Conservation (phyloP, 2,888 invertebrate species). For the Acleris literana region DNA sequence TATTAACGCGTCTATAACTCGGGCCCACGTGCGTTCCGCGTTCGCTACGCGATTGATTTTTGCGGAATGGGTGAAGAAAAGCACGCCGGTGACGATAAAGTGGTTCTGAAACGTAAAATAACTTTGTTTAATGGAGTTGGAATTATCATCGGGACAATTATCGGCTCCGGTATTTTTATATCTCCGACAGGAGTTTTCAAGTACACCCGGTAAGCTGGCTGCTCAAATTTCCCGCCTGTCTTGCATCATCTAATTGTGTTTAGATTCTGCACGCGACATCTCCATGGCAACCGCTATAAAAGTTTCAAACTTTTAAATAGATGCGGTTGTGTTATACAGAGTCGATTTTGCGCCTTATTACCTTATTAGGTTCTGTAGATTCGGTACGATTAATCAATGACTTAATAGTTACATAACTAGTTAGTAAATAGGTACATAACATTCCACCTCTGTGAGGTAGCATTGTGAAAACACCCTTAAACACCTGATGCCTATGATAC, state of each 20-base stretch:
- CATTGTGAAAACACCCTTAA: too few relatives aligned
- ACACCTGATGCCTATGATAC: too few relatives aligned
- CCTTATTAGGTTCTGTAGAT: too few relatives aligned
- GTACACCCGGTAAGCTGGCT: conserved; percentile 83
- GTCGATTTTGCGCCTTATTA: too few relatives aligned
- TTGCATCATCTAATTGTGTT: conserved; percentile 44
- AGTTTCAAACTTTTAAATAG: conserved; percentile 9
- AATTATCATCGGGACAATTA: conserved; percentile 94
- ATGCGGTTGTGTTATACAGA: background rate
- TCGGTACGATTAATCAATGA: too few relatives aligned
- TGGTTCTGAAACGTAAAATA: conserved; percentile 91
- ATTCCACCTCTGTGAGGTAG: too few relatives aligned
- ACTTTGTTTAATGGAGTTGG: conserved; percentile 93
- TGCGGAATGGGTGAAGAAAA: conserved; percentile 79
- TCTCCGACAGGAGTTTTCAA: conserved; percentile 92
- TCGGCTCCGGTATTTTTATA: conserved; percentile 96
- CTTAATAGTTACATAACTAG: too few relatives aligned
- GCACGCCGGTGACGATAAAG: conserved; percentile 77
- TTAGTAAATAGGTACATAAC: too few relatives aligned
- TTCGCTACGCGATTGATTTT: conserved; percentile 71
- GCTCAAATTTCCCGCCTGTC: conserved; percentile 58
- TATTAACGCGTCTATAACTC: conserved; percentile 38
- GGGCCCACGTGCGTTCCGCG: conserved; percentile 65
- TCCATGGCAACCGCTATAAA: conserved; percentile 30
- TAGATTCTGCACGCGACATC: conserved; percentile 37